phyloP scores from a whole-genome alignment of 37 sponge, comb jelly and placozoan species.

The Beroe forskalii region DNA sequence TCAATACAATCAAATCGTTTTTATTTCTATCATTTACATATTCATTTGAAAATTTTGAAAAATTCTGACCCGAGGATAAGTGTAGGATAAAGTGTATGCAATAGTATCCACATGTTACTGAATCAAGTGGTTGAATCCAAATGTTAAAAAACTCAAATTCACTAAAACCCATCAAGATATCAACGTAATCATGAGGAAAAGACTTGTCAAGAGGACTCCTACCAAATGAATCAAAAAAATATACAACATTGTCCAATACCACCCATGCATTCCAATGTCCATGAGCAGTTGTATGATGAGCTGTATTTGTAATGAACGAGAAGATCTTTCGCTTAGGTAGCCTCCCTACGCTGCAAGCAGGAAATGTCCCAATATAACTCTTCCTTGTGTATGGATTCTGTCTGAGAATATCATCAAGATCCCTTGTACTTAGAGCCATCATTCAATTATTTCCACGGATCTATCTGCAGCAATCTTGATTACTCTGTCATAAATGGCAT shows the following conservation, averaged over 20 bases:
- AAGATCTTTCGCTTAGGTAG: not conserved
- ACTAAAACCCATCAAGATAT: not conserved
- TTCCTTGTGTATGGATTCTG: not conserved
- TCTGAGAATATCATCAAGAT: not conserved
- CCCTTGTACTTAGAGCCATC: not conserved
- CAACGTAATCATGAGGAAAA: not conserved
- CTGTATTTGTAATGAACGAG: not conserved
- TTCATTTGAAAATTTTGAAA: not conserved
- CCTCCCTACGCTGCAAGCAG: not conserved
- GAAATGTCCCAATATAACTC: constrained; percentile 10
- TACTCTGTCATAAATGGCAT: not conserved
- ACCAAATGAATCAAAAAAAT: constrained; percentile 20
- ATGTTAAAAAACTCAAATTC: not conserved
- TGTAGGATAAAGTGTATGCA: not conserved
- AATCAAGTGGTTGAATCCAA: not conserved
- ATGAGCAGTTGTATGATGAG: not conserved
- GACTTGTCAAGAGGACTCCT: not conserved
- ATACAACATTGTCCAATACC: not conserved
- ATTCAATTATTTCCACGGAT: not conserved
- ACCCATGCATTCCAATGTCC: constrained; percentile 37
- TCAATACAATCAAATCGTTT: not conserved
- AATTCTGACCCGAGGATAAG: not conserved
- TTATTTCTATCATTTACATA: not conserved
- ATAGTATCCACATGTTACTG: constrained; percentile 20
- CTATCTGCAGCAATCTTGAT: not conserved